Evolutionary conservation across 2,113 vertebrate genomes (phyloP).

Genomic region (Neodon shergylaensis): DNA sequence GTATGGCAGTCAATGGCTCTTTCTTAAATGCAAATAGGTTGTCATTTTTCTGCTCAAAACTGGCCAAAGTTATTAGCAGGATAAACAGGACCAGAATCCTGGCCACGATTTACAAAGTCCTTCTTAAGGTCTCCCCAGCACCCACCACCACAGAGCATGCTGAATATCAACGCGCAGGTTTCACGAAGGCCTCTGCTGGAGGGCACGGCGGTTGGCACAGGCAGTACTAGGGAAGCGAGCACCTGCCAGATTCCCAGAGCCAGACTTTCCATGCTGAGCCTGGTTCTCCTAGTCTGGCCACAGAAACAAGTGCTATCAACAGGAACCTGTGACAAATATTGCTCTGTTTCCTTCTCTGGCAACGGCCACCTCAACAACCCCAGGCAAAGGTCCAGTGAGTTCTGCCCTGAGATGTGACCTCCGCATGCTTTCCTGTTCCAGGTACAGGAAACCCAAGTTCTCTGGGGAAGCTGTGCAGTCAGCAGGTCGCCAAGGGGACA

Average conservation of each 20-base stretch:
- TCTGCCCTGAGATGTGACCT: background rate
- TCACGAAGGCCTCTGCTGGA: background rate
- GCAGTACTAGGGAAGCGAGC: background rate
- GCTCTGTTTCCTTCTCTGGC: slow-evolving; percentile 30
- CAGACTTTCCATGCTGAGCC: background rate
- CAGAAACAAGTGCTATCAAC: background rate
- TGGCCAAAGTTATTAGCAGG: too few species aligned
- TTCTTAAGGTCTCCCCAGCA: background rate
- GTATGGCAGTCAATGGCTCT: background rate
- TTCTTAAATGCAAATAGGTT: background rate
- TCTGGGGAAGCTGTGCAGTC: background rate
- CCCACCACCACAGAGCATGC: background rate
- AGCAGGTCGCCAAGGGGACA: background rate
- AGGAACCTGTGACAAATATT: slow-evolving; percentile 24
- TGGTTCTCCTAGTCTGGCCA: background rate
- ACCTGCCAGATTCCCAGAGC: background rate
- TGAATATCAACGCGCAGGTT: rapidly evolving
- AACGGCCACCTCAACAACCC: background rate
- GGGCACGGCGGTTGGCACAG: background rate
- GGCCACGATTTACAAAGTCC: background rate
- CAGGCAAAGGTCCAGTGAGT: background rate
- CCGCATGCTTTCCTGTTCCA: background rate
- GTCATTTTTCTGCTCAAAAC: background rate
- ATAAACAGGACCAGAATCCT: background rate
- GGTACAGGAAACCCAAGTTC: slow-evolving; percentile 13